phyloP scores from a whole-genome alignment of 2,113 vertebrate species.

The Mirounga angustirostris region DNA sequence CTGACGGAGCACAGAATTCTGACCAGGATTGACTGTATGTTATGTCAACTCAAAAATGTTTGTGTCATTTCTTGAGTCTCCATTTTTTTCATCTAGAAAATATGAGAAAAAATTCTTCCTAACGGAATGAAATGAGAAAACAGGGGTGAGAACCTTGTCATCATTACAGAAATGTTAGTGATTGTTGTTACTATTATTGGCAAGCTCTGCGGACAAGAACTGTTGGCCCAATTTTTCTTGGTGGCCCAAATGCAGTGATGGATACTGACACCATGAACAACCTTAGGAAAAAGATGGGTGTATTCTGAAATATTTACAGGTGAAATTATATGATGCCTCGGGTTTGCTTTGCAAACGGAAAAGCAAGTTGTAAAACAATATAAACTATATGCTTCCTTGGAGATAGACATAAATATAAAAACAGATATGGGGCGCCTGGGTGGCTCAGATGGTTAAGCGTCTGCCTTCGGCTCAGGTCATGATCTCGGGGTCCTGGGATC shows the following conservation, averaged over 20 bases:
- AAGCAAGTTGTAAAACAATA: neutral
- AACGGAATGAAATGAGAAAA: slow-evolving; percentile 21
- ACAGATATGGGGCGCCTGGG: neutral
- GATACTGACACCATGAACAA: neutral
- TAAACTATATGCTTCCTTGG: slow-evolving; percentile 10
- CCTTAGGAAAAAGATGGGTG: neutral
- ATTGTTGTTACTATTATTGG: neutral
- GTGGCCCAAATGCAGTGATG: neutral
- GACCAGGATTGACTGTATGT: neutral
- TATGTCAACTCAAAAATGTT: neutral
- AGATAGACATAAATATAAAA: neutral
- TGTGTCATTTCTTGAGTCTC: neutral
- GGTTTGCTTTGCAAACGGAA: slow-evolving; percentile 38
- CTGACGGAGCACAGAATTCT: neutral
- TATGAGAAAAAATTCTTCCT: neutral
- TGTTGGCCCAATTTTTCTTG: neutral
- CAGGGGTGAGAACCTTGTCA: neutral
- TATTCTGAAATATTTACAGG: slow-evolving; percentile 38
- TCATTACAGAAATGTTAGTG: neutral
- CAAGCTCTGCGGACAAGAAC: neutral
- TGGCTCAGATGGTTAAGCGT: too few species aligned
- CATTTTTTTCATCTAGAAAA: slow-evolving; percentile 40
- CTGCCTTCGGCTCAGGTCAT: too few species aligned
- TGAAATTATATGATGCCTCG: neutral
- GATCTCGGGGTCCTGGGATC: too few species aligned